These are phyloP conservation scores for Meteorus colon DNA, from an alignment of 2,888 invertebrate genomes.

Conservation along the genomic window DNA sequence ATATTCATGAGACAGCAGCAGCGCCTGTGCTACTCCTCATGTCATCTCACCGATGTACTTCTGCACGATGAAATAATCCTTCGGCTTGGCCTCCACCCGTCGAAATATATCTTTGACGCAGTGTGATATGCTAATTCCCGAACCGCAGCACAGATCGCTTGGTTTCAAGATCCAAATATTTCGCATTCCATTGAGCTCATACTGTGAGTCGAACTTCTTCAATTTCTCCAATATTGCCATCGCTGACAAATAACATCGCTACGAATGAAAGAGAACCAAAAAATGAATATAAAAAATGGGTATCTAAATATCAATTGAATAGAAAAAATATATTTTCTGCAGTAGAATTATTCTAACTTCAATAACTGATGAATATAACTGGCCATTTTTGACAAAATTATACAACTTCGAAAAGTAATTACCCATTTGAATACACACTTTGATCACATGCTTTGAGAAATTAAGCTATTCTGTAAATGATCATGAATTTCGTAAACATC, in stretches of 20 bases:
- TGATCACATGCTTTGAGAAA: too few species aligned
- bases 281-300: background rate
- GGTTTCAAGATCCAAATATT: slow-evolving; percentile 96
- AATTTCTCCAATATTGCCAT: slow-evolving; percentile 55
- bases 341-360: too few species aligned
- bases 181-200: slow-evolving; percentile 80
- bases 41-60: slow-evolving; percentile 87
- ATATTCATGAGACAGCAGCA: slow-evolving; percentile 34
- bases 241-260: slow-evolving; percentile 52
- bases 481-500: too few species aligned
- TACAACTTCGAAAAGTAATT: too few species aligned
- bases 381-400: too few species aligned
- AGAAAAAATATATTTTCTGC: too few species aligned
- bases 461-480: too few species aligned
- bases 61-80: slow-evolving; percentile 85
- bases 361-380: too few species aligned
- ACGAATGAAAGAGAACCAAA: background rate
- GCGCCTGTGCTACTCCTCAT: background rate
- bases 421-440: too few species aligned
- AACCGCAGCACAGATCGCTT: slow-evolving; percentile 85
- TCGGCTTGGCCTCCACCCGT: slow-evolving; percentile 76
- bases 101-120: slow-evolving; percentile 83
- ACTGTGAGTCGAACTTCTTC: slow-evolving; percentile 63
- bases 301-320: background rate
- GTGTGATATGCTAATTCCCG: slow-evolving; percentile 87